A percentile compares a stretch with the other conserved stretches of the same genome.
Conservation (phyloP, 2,113 vertebrate genomes). For the Apistogramma diplotaenia region DNA sequence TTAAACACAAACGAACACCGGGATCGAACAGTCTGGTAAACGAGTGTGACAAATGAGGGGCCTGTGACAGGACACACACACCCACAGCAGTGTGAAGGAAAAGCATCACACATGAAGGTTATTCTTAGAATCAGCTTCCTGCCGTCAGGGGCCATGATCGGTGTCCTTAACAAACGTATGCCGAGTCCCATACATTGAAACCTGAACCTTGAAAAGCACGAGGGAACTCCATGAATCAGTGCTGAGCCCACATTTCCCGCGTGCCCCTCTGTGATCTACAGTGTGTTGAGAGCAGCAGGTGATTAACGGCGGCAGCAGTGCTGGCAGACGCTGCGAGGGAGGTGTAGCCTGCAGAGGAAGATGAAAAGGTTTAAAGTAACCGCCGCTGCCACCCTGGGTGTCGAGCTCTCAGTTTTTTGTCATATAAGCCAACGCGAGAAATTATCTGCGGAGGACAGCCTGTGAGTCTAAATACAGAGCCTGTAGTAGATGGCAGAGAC, state of each 20-base stretch:
- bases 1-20: not conserved
- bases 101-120: conserved; percentile 16
- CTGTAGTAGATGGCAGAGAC: not conserved
- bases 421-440: not conserved
- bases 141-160: conserved; percentile 45
- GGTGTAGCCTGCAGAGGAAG: not conserved
- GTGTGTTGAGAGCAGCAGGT: conserved; percentile 1
- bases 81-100: conserved; percentile 6
- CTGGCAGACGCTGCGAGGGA: conserved; percentile 1
- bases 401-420: not conserved
- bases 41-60: not conserved
- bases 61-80: conserved; percentile 6
- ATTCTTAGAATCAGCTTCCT: conserved; percentile 41
- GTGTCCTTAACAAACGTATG: conserved; percentile 18
- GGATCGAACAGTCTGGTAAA: not conserved
- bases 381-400: not conserved
- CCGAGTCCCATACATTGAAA: conserved; percentile 40
- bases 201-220: conserved; percentile 16
- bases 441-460: not conserved
- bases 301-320: not conserved
- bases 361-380: conserved; percentile 2
- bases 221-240: conserved; percentile 44
- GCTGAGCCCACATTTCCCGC: conserved; percentile 11
- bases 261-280: conserved; percentile 21
- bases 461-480: not conserved